A percentile compares a stretch with the other conserved stretches of the same genome.
These are phyloP conservation scores for Amiota minor DNA, from an alignment of 2,888 invertebrate genomes.

Conservation along the genomic window DNA sequence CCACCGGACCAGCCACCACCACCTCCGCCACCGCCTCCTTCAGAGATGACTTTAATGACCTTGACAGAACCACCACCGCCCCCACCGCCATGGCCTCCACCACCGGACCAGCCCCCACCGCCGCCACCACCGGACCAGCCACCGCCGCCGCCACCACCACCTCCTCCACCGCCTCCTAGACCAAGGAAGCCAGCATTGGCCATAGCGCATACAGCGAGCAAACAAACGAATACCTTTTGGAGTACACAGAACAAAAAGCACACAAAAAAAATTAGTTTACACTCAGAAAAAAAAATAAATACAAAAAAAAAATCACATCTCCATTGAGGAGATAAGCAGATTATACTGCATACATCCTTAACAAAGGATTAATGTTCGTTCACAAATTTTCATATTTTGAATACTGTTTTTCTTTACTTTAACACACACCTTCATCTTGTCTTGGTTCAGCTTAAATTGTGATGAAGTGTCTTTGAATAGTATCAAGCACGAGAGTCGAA, in stretches of 20 bases:
- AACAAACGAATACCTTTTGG: slow-evolving; percentile 59
- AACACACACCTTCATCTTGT: slow-evolving; percentile 59
- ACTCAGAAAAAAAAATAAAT: slow-evolving; percentile 35
- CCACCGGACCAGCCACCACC: slow-evolving; percentile 34
- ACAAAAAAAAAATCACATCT: not conserved
- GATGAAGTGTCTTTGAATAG: slow-evolving; percentile 26
- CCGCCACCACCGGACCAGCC: slow-evolving; percentile 34
- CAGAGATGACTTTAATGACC: slow-evolving; percentile 43
- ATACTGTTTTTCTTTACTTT: not conserved
- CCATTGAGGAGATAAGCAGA: too few relatives aligned
- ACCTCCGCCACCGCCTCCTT: slow-evolving; percentile 40
- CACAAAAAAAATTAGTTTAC: not conserved
- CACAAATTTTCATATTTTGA: too few relatives aligned
- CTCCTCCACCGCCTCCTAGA: slow-evolving; percentile 48
- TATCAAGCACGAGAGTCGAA: slow-evolving; percentile 51
- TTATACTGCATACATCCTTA: too few relatives aligned
- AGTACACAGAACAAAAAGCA: slow-evolving; percentile 27
- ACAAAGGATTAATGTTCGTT: too few relatives aligned
- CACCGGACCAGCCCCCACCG: slow-evolving; percentile 38
- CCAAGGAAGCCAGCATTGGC: slow-evolving; percentile 60
- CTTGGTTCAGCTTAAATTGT: slow-evolving; percentile 35
- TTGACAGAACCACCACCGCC: slow-evolving; percentile 42
- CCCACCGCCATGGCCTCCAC: slow-evolving; percentile 35
- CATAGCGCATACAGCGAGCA: slow-evolving; percentile 59
- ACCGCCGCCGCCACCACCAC: slow-evolving; percentile 41